phyloP scores from a whole-genome alignment of 1,140 invertebrate genomes.

The Macrobrachium nipponense region DNA sequence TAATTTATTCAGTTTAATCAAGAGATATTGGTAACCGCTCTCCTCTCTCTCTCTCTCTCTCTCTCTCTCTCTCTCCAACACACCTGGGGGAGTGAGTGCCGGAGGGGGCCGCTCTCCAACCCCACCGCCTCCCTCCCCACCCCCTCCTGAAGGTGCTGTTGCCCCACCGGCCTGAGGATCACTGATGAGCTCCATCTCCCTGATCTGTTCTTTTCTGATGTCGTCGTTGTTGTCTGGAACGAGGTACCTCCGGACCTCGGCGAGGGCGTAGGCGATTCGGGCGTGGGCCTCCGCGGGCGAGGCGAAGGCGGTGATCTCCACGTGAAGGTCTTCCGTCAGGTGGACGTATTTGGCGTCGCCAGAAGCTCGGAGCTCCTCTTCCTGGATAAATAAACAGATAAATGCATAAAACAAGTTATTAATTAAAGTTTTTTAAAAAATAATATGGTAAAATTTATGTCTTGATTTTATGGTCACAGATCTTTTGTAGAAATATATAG shows the following conservation, averaged over 20 bases:
- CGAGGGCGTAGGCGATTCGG: constrained; percentile 87
- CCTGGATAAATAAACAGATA: constrained; percentile 71
- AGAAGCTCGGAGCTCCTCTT: constrained; percentile 87
- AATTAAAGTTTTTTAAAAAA: too few relatives aligned
- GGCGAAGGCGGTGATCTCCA: constrained; percentile 91
- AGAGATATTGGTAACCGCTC: neutral
- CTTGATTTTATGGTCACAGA: too few relatives aligned
- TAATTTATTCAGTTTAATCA: neutral
- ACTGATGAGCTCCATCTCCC: constrained; percentile 79
- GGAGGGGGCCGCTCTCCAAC: constrained; percentile 40
- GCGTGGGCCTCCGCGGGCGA: constrained; percentile 93
- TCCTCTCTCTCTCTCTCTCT: neutral
- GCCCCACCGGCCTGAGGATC: constrained; percentile 51
- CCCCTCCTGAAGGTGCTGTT: constrained; percentile 48
- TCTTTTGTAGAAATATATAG: too few relatives aligned
- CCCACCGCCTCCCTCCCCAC: constrained; percentile 33
- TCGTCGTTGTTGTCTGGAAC: constrained; percentile 77
- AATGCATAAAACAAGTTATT: too few relatives aligned
- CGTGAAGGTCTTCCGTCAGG: constrained; percentile 91
- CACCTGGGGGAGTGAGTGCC: constrained; percentile 49
- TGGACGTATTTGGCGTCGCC: constrained; percentile 93
- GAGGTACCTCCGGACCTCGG: constrained; percentile 75
- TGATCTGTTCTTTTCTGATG: constrained; percentile 82
- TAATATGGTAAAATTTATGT: too few relatives aligned
- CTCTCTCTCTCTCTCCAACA: neutral